A percentile compares a stretch with the other conserved stretches of the same genome.
These are phyloP conservation scores for Zaprionus nigranus DNA, from an alignment of 1,140 invertebrate genomes.

Conservation along the genomic window DNA sequence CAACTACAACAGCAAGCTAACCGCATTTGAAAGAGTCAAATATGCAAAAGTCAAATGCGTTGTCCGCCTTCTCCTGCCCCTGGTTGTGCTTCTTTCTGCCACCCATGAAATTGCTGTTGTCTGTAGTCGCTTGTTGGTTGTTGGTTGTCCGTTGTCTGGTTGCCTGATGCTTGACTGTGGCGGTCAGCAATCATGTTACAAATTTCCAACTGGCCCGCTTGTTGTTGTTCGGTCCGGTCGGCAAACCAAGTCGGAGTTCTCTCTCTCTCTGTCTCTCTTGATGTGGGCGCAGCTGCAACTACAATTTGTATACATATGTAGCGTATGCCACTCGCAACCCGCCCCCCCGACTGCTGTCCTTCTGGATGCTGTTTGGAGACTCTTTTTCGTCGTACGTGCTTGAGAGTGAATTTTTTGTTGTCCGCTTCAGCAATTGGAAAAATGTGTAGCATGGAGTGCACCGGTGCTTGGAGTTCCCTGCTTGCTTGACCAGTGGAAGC, in stretches of 20 bases:
- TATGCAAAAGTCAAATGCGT: constrained; percentile 80
- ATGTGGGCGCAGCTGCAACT: constrained; percentile 57
- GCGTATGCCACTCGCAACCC: constrained; percentile 10
- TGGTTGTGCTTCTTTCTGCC: constrained; percentile 2
- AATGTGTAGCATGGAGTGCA: constrained; percentile 73
- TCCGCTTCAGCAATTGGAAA: constrained; percentile 70
- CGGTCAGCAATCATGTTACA: constrained; percentile 71
- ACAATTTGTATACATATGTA: constrained; percentile 76
- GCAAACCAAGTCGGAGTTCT: constrained; percentile 18
- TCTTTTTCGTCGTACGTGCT: constrained; percentile 58
- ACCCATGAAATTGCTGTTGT: constrained; percentile 38
- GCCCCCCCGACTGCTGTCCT: not conserved
- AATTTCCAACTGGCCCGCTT: constrained; percentile 60
- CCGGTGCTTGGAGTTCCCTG: not conserved
- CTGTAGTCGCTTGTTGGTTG: constrained; percentile 29
- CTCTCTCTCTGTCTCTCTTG: constrained; percentile 2
- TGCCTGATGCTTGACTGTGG: constrained; percentile 15
- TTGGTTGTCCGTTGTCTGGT: constrained; percentile 15
- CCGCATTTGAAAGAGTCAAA: constrained; percentile 67
- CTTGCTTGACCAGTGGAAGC: constrained; percentile 50
- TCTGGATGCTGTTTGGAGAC: constrained; percentile 48
- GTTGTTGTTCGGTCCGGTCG: constrained; percentile 15
- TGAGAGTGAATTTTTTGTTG: constrained; percentile 41
- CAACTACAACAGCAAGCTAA: constrained; percentile 33
- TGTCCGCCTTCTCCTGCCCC: not conserved